Evolutionary conservation across 2,113 vertebrate genomes (phyloP).

Genomic region (Cariama cristata): DNA sequence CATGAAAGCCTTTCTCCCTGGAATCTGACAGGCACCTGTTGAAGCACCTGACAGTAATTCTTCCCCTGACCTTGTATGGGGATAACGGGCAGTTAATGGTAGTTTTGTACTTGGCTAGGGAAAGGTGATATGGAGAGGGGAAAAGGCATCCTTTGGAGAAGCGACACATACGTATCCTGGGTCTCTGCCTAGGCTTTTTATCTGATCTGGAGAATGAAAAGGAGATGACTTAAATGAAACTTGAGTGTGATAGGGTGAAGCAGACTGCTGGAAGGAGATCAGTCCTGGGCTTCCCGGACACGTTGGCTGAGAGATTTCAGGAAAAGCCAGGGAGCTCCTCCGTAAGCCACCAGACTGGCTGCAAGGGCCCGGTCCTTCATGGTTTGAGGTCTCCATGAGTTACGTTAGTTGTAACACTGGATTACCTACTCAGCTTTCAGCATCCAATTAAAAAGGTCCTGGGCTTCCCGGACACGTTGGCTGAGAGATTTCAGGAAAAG

Average conservation of each 20-base stretch:
- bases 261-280: neutral
- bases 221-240: neutral
- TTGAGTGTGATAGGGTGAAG: neutral
- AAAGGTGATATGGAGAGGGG: neutral
- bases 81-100: neutral
- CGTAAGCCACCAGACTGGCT: fast-evolving
- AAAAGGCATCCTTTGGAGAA: neutral
- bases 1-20: neutral
- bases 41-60: neutral
- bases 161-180: neutral
- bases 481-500: neutral
- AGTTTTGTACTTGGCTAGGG: neutral
- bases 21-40: fast-evolving
- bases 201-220: neutral
- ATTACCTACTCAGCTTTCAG: neutral
- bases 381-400: neutral
- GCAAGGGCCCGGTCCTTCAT: neutral
- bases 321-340: neutral
- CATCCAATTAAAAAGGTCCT: neutral
- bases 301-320: neutral
- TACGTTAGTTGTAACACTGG: neutral
- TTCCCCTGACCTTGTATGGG: neutral
- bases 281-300: neutral
- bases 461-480: fast-evolving
- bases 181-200: neutral